phyloP scores from a whole-genome alignment of 2,888 invertebrate species.

The Cordilura impudica region DNA sequence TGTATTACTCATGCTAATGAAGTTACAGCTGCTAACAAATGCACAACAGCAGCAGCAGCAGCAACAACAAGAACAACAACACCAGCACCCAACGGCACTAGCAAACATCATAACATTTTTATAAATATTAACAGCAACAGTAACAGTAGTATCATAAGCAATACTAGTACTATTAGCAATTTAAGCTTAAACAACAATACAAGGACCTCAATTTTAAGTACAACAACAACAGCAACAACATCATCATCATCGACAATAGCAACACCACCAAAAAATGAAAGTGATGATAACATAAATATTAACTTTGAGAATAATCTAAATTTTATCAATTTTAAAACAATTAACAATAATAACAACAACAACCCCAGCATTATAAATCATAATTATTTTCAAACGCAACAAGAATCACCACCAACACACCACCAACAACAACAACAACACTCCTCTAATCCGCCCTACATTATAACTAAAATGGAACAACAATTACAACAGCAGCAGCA shows the following conservation, averaged over 20 bases:
- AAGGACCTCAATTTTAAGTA: conserved; percentile 26
- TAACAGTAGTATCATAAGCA: conserved; percentile 41
- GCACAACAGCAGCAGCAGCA: conserved; percentile 31
- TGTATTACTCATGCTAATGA: conserved; percentile 51
- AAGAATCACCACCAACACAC: conserved; percentile 14
- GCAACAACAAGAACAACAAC: conserved; percentile 9
- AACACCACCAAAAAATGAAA: neutral
- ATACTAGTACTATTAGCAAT: conserved; percentile 29
- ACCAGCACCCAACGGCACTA: neutral
- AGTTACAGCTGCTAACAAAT: conserved; percentile 49
- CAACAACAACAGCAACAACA: conserved; percentile 7
- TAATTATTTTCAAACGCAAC: conserved; percentile 22
- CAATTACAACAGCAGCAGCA: conserved; percentile 26
- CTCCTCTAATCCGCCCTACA: neutral
- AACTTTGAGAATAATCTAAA: conserved; percentile 60
- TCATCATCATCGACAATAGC: neutral
- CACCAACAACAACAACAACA: neutral
- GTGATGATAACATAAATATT: conserved; percentile 50
- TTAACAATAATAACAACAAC: conserved; percentile 21
- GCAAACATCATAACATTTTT: conserved; percentile 17
- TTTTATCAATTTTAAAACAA: conserved; percentile 50
- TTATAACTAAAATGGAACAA: conserved; percentile 35
- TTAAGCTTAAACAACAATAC: conserved; percentile 2
- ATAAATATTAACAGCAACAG: conserved; percentile 49
- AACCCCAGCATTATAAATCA: conserved; percentile 38